These are phyloP conservation scores for Heteromyza rotundicornis DNA, from an alignment of 2,888 invertebrate species.

Conservation along the genomic window DNA sequence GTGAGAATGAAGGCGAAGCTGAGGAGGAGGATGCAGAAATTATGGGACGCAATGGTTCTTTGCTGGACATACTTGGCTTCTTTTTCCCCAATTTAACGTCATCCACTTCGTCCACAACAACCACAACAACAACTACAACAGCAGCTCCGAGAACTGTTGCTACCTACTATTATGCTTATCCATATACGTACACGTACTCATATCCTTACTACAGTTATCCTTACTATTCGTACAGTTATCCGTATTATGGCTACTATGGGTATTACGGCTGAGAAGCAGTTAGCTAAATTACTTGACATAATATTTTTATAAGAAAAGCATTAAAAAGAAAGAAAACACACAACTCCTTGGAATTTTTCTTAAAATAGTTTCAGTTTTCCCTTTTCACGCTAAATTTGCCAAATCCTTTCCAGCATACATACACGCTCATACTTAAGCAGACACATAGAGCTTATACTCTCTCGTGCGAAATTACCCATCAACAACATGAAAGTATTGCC, in stretches of 20 bases:
- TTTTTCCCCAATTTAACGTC: background rate
- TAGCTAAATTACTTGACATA: too few relatives aligned
- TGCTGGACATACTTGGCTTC: background rate
- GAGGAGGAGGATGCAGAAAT: background rate
- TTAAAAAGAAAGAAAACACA: too few relatives aligned
- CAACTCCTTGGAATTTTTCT: too few relatives aligned
- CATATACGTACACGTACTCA: background rate
- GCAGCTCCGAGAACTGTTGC: background rate
- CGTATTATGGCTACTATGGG: background rate
- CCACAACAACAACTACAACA: conserved; percentile 1
- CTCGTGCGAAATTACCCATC: too few relatives aligned
- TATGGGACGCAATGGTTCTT: background rate
- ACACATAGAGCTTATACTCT: too few relatives aligned
- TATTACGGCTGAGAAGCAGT: conserved; percentile 20
- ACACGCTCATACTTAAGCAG: too few relatives aligned
- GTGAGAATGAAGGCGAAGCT: background rate
- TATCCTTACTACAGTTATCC: background rate
- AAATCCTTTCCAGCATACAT: too few relatives aligned
- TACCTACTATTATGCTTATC: background rate
- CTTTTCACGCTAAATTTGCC: too few relatives aligned
- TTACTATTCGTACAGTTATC: background rate
- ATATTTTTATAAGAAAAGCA: too few relatives aligned
- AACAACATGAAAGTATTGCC: too few relatives aligned
- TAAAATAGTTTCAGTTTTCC: too few relatives aligned
- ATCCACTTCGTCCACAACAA: background rate